Base-by-base conservation (phyloP, 2,113 vertebrate species). In the Trichechus manatus region DNA sequence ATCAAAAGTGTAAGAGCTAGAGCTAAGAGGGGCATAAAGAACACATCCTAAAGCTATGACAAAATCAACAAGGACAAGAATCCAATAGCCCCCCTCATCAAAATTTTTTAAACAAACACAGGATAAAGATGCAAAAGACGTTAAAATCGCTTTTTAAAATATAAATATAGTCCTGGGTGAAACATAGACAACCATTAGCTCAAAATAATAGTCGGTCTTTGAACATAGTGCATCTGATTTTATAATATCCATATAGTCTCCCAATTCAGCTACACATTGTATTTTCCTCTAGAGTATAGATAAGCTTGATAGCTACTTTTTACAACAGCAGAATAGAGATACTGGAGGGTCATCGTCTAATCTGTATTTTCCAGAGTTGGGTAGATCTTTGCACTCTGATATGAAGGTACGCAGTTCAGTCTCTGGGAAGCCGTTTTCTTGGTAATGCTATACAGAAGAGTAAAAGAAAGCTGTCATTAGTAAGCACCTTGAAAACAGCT, bases 371-470 rank as follows among this genome's bases (percentile, higher is more conserved):
- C 99, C 99, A 31, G 99, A 99, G 81, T 98, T 99, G 2, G 99
- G 99, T 61, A 99, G 97, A 91, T 99, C 99, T 97, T 99, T 99
- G 98, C 99, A 99, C 70, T 99, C 99, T 8, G 99, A 98, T 95
- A 99, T 98, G 97, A 99, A 99, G 14, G 92, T 98, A 84, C 98
- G 99, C 72, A 99, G 99, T 80, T 99, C 98, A 8, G 99, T 99
- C 97, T 99, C 98, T 0, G 98, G 99, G 56, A 99, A 98, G 33
- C 99, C 99, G 33, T 99, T 98, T 92, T 98, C 98, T 98, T 99
- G 99, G 96, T 99, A 98, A 97, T 99, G 99, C 99, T 99, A 93
- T 83, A 68, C 0, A 98, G 96, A 83, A 88, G 23, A 83, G 86
- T 63, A 50, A 70, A 80, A 29, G 42, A 80, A 42, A 22, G 2